Evolutionary conservation across 2,113 vertebrate species (phyloP), one percentile per base, ranked within the genome.

Genomic region (Bagarius yarrelli): DNA sequence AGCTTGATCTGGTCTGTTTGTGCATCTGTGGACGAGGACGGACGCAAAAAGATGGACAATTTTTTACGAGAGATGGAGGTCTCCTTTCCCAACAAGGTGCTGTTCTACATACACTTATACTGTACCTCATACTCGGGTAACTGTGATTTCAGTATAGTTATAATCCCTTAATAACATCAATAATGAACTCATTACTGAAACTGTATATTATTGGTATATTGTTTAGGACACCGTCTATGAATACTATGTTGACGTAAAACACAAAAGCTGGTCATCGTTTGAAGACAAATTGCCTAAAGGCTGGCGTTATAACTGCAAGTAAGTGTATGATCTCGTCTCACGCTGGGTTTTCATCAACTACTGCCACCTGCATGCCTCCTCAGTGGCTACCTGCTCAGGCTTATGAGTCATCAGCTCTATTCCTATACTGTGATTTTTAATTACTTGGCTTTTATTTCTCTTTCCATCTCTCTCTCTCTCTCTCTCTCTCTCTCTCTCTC

Each of bases 1-100:
- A 95, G 95, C 83, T 91, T 97, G 80, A 94, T 96, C 89, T 97
- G 96, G 96, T 96, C 96, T 0, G 85, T 96, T 40, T 95, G 95
- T 13, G 94, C 94, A 1, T 94, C 95, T 0, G 96, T 97, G 76
- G 94, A 96, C 3, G 95, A 96, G 81, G 93, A 94, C 0, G 93
- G 96, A 27, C 93, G 95, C 56, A 95, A 93, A 88, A 96, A 92
- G 86, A 91, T 96, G 0, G 95, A 97, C 89, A 94, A 85, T 66
- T 95, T 92, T 86, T 88, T 97, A 18, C 91, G 95, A 2, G 94
- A 96, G 86, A 90, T 94, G 0, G 95, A 95, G 27, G 92, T 93
- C n/a, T 93, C 90, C 83, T 96, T 97, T 82, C 96, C 96, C 27
- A 94, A 88, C 80, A 96, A 97, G 95, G 96, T 97, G 30, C 40